Base-by-base conservation (phyloP, 2,888 invertebrate genomes). In the Acleris holmiana region DNA sequence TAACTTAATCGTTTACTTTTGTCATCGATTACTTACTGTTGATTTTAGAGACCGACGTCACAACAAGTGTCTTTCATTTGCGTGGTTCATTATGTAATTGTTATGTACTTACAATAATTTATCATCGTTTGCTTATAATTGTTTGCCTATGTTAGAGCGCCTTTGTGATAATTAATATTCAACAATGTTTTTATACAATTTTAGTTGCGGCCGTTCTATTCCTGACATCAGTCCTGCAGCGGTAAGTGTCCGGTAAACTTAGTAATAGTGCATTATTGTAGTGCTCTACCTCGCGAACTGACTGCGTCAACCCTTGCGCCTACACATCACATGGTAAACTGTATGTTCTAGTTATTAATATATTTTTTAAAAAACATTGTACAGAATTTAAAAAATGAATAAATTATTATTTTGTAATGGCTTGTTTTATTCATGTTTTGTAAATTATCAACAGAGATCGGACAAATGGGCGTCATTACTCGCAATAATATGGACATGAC, bases 221-320 rank as follows among this genome's bases (percentile, higher is more conserved):
- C 70, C 58, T 17, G 69, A 67, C 65, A 68, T 61, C 68, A 23
- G 29, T 23, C 13, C 75, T 53, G 70, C 80, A 75, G 85, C 81
- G 91, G 91, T 91, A 91, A 91, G 91, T 91, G 82, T 68, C 82
- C 85, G 79, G 83, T 88, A 83, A 80, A 70, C 60, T 83, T 82
- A 76, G 17, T 80, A 76, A 77, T 88, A 85, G 86, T 90, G 87
- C 79, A 81, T 84, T 82, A 79, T 88, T 85, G 85, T 88, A 66
- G 61, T 66, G 54, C 57, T 58, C 63, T 55, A n/a, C 68, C 76
- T 71, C 69, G 69, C 61, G 74, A 70, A 56, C 68, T 66, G 75
- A 76, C 78, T 72, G 61, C 76, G 67, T 73, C 44, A 2, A 17
- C 10, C 2, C 10, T 18, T 19, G 54, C 67, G 51, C 61, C 68